Conservation (phyloP, 2,888 invertebrate species). For the Agonum fuliginosum region DNA sequence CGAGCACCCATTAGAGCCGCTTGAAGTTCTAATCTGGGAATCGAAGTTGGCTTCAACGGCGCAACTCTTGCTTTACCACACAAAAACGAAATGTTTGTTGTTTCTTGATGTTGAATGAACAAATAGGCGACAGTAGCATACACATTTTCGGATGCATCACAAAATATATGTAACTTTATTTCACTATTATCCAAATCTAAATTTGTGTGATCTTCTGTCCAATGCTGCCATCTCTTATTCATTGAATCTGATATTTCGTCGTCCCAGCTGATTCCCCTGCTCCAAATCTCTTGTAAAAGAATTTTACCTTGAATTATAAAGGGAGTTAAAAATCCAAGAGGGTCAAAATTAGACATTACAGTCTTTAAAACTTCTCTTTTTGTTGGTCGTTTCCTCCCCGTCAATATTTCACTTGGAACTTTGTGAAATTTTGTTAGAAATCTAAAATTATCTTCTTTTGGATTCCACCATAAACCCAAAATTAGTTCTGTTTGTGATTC, state of each 20-base stretch:
- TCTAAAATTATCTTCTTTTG: slow-evolving; percentile 35
- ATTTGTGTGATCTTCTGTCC: slow-evolving; percentile 21
- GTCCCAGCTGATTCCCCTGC: slow-evolving; percentile 29
- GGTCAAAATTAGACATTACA: slow-evolving; percentile 52
- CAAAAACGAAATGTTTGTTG: not conserved
- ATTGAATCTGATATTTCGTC: slow-evolving; percentile 14
- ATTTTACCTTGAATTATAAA: slow-evolving; percentile 37
- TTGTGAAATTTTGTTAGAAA: slow-evolving; percentile 46
- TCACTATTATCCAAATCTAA: too few relatives aligned
- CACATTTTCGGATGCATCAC: slow-evolving; percentile 57
- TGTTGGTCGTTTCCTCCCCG: slow-evolving; percentile 54
- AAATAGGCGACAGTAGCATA: slow-evolving; percentile 57
- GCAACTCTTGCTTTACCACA: not conserved
- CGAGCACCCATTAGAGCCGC: not conserved
- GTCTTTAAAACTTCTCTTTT: slow-evolving; percentile 55
- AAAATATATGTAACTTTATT: slow-evolving; percentile 57
- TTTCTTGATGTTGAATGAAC: not conserved
- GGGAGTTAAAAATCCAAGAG: slow-evolving; percentile 34
- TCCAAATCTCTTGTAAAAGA: slow-evolving; percentile 52
- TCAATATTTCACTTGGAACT: slow-evolving; percentile 52
- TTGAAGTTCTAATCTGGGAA: not conserved
- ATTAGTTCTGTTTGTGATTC: slow-evolving; percentile 16
- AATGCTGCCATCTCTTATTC: slow-evolving; percentile 7
- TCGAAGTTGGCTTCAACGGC: not conserved
- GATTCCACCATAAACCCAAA: slow-evolving; percentile 58